Evolutionary conservation across 2,113 vertebrate species (phyloP).

Genomic region (Echinops telfairi): DNA sequence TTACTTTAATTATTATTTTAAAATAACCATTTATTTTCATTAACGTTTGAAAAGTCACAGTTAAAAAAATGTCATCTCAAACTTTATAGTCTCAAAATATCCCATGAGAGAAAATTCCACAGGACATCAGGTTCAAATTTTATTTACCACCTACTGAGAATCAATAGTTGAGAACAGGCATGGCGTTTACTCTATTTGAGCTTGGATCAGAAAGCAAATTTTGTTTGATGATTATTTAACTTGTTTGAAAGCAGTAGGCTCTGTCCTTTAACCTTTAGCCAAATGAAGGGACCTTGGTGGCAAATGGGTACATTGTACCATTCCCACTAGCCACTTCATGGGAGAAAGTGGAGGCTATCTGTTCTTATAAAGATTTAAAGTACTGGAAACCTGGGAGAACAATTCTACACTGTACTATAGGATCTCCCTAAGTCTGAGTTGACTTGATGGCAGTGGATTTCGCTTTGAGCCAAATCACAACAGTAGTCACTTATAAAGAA

Average conservation of each 20-base stretch:
- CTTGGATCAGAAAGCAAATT: background rate
- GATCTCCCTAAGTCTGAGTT: too few relatives aligned
- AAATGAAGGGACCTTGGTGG: too few relatives aligned
- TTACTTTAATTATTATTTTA: too few relatives aligned
- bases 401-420: too few relatives aligned
- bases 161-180: background rate
- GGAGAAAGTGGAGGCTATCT: too few relatives aligned
- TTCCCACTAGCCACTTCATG: too few relatives aligned
- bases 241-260: background rate
- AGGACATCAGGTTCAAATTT: background rate
- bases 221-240: constrained; percentile 8
- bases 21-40: too few relatives aligned
- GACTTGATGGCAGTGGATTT: too few relatives aligned
- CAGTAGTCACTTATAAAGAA: background rate
- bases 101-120: background rate
- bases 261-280: background rate
- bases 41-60: background rate
- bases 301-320: too few relatives aligned
- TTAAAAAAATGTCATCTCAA: background rate
- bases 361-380: too few relatives aligned
- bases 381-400: too few relatives aligned
- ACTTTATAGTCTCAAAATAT: constrained; percentile 24
- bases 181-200: background rate
- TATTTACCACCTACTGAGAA: background rate
- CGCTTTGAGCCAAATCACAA: too few relatives aligned